phyloP scores from a whole-genome alignment of 2,888 invertebrate genomes.

The Syrista parreyssii region DNA sequence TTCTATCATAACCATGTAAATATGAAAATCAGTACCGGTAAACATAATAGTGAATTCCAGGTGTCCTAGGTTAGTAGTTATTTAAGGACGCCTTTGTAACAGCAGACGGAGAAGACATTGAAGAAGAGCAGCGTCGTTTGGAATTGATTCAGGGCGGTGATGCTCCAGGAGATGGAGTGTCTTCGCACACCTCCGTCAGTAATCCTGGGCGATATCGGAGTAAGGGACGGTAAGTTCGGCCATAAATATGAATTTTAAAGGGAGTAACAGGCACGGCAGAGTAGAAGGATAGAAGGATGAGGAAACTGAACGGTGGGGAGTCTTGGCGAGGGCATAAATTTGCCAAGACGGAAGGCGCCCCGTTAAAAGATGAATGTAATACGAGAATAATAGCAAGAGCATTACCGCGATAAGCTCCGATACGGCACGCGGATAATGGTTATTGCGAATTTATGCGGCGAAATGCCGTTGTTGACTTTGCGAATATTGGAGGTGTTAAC shows the following conservation, averaged over 20 bases:
- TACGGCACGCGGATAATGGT: neutral
- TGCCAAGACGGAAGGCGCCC: neutral
- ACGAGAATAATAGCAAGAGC: neutral
- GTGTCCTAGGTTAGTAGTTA: neutral
- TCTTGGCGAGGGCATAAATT: slow-evolving; percentile 1
- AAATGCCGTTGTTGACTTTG: slow-evolving; percentile 2
- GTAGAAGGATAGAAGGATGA: neutral
- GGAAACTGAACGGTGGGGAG: neutral
- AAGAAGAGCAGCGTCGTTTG: neutral
- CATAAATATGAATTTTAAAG: slow-evolving; percentile 7
- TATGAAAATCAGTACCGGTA: neutral
- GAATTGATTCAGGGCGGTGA: neutral
- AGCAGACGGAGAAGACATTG: neutral
- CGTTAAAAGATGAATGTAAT: slow-evolving; percentile 1
- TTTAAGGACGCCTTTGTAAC: neutral
- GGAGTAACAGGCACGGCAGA: neutral
- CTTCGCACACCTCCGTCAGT: neutral
- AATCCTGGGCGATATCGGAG: neutral
- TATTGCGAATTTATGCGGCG: slow-evolving; percentile 1
- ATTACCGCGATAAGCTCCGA: slow-evolving; percentile 2
- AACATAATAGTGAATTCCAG: neutral
- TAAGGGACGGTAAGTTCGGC: neutral
- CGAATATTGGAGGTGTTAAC: neutral
- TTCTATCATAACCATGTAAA: too few species aligned
- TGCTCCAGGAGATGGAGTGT: neutral